phyloP scores from a whole-genome alignment of 2,888 invertebrate genomes.

The Enchytraeus crypticus region DNA sequence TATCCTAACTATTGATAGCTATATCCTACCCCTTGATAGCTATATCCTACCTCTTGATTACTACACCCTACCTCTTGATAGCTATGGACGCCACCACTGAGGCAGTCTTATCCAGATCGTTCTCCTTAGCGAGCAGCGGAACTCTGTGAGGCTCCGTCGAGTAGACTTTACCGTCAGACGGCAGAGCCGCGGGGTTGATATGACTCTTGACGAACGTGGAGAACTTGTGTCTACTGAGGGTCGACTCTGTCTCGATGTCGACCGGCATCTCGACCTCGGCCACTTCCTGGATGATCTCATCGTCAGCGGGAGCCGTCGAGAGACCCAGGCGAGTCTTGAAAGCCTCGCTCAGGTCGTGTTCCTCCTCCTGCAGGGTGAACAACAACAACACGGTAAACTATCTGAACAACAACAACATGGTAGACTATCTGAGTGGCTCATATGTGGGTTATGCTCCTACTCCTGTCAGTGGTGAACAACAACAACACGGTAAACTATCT shows the following conservation, averaged over 20 bases:
- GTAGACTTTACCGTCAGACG: slow-evolving; percentile 11
- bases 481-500: too few relatives aligned
- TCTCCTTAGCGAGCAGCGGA: neutral
- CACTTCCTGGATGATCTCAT: slow-evolving; percentile 9
- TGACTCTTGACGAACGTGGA: slow-evolving; percentile 18
- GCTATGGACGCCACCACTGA: slow-evolving; percentile 21
- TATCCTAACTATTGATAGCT: too few relatives aligned
- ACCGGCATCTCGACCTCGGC: slow-evolving; percentile 18
- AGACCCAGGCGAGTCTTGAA: slow-evolving; percentile 28
- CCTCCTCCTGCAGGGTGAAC: slow-evolving; percentile 20
- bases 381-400: too few relatives aligned
- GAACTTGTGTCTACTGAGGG: slow-evolving; percentile 14
- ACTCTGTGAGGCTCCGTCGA: slow-evolving; percentile 18
- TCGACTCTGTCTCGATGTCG: slow-evolving; percentile 19
- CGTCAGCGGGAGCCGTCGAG: slow-evolving; percentile 6
- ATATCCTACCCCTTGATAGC: too few relatives aligned
- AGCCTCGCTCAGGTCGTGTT: slow-evolving; percentile 24
- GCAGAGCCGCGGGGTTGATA: slow-evolving; percentile 10
- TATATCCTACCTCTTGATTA: too few relatives aligned
- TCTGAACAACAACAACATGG: too few relatives aligned
- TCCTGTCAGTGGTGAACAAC: too few relatives aligned
- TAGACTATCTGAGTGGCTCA: too few relatives aligned
- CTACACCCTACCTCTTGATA: slow-evolving; percentile 17
- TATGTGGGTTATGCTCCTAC: too few relatives aligned
- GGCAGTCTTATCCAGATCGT: neutral